These are phyloP conservation scores for Bolinopsis microptera DNA, from an alignment of 37 sponge, comb jelly and placozoan genomes.

Conservation along the genomic window DNA sequence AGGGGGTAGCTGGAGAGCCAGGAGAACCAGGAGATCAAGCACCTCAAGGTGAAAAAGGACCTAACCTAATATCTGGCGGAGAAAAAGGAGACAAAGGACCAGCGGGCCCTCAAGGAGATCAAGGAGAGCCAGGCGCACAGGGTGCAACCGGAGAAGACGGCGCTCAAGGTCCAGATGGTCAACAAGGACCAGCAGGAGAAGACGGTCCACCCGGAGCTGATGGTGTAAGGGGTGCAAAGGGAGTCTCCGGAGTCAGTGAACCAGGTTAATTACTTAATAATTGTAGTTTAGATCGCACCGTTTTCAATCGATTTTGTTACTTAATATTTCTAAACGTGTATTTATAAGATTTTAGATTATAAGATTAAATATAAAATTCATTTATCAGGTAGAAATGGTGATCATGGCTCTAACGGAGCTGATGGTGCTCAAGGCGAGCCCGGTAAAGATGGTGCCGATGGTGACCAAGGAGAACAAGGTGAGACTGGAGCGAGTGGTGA, in stretches of 20 bases:
- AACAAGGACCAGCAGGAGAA: neutral
- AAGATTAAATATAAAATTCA: too few species aligned
- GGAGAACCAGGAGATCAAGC: slow-evolving; percentile 63
- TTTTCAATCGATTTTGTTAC: too few species aligned
- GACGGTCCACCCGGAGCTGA: neutral
- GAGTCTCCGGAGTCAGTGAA: neutral
- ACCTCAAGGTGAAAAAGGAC: slow-evolving; percentile 66
- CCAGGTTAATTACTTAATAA: slow-evolving; percentile 2
- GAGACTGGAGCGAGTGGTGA: neutral
- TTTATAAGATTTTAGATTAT: too few species aligned
- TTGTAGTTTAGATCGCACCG: neutral
- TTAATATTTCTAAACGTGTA: too few species aligned
- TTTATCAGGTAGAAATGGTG: slow-evolving; percentile 3
- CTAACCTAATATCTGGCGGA: neutral
- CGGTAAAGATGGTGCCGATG: neutral
- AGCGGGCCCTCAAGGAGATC: neutral
- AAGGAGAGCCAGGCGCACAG: slow-evolving; percentile 52
- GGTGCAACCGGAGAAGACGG: slow-evolving; percentile 43
- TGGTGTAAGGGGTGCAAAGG: neutral
- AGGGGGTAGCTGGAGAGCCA: neutral
- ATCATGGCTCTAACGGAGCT: neutral
- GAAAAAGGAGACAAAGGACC: slow-evolving; percentile 26
- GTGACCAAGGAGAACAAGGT: neutral
- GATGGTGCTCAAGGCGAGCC: neutral
- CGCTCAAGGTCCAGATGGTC: neutral